Base-by-base conservation (phyloP, 2,113 vertebrate species). In the Platysteira castanea region DNA sequence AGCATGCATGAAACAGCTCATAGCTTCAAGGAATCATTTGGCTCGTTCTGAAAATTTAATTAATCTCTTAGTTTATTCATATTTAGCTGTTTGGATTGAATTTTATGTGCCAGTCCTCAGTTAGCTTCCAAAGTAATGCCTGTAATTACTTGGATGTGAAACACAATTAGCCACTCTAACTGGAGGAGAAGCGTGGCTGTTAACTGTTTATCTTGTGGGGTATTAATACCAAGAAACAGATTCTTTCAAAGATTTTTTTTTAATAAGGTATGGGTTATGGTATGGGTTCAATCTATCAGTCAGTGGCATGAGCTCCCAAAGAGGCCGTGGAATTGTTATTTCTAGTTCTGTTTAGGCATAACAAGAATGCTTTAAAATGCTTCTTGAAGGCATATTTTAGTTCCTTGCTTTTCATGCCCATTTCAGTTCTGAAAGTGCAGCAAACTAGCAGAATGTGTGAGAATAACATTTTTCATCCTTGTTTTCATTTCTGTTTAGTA, bases 31-130 rank as follows among this genome's bases (percentile, higher is more conserved):
- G 35, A 79, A 8, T 97, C 60, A 82, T 90, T 96, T 21, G 37
- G 16, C 59, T 96, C 16, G 18, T 69, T 87, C 47, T 75, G 83
- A 80, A 92, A 71, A 89, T 92, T 41, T 92, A 60, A 75, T 94
- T 94, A 60, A 83, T 85, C 47, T 84, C 85, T 84, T 41, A 56
- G 82, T 91, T 97, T 95, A 90, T 93, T 96, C 57, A 46, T 89
- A 77, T 88, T 89, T 96, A 84, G 77, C 44, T 96, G 22, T 86
- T 96, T 97, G 61, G 91, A 79, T 50, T 94, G 82, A 90, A 85
- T 89, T 97, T 96, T 82, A 57, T 8, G 7, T 88, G 65, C 60
- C n/a, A 17, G 30, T 95, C 78, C 73, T 90, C 68, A 65, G 41
- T 96, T 92, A 56, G 46, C 84, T 97, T 97, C 84, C 53, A 8